A percentile compares a stretch with the other conserved stretches of the same genome.
Conservation (phyloP, 2,888 invertebrate species). For the Drosophila gaucha region DNA sequence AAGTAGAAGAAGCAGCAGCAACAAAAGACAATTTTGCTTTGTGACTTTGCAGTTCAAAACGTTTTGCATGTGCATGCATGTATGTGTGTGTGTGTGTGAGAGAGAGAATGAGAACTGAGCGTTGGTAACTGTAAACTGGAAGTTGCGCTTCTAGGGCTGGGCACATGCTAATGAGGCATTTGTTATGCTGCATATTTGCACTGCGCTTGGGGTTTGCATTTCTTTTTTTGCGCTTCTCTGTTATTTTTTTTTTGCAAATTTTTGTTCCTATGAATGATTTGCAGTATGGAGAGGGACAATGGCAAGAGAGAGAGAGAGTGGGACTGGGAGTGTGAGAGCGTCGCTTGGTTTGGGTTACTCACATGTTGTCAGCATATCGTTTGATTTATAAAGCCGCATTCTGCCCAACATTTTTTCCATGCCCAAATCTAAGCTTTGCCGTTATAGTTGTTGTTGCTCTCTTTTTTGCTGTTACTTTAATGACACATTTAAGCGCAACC, state of each 20-base stretch:
- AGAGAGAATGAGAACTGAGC: constrained; percentile 1
- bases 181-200: constrained; percentile 64
- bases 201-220: constrained; percentile 24
- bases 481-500: constrained; percentile 77
- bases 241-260: constrained; percentile 13
- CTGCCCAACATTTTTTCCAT: constrained; percentile 33
- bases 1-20: constrained; percentile 6
- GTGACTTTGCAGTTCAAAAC: constrained; percentile 52
- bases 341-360: constrained; percentile 3
- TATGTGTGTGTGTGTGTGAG: neutral
- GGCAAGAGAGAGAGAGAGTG: constrained; percentile 5
- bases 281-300: constrained; percentile 1
- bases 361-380: constrained; percentile 37
- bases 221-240: constrained; percentile 10
- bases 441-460: constrained; percentile 10
- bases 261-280: constrained; percentile 61
- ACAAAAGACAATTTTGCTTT: constrained; percentile 54
- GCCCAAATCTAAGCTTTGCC: constrained; percentile 52
- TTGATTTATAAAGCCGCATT: constrained; percentile 69
- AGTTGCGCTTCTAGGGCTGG: constrained; percentile 5
- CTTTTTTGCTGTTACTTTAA: constrained; percentile 52
- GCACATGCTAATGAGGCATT: constrained; percentile 72
- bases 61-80: constrained; percentile 36
- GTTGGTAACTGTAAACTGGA: neutral
- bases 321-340: neutral